Percentiles rank a stretch among this genome's conserved stretches.
Conservation (phyloP, 1,140 invertebrate species). For the Trypoxylus dichotomus region DNA sequence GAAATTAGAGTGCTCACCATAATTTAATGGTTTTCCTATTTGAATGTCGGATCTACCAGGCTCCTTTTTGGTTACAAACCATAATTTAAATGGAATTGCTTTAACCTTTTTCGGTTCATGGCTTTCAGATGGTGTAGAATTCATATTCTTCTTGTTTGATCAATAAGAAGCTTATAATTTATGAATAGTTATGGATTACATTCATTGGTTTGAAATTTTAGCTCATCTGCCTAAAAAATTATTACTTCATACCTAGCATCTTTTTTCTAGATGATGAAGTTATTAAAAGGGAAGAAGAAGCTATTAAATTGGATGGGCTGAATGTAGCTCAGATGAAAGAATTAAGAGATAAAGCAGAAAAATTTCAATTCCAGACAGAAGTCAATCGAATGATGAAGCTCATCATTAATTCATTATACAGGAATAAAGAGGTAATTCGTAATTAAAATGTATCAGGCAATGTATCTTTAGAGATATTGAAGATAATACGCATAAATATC, state of each 20-base stretch:
- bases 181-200: no score
- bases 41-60: slow-evolving; percentile 49
- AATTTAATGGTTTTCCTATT: slow-evolving; percentile 44
- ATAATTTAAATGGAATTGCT: slow-evolving; percentile 51
- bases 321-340: slow-evolving; percentile 94
- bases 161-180: slow-evolving; percentile 41
- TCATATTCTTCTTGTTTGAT: slow-evolving; percentile 45
- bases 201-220: no score
- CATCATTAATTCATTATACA: slow-evolving; percentile 97
- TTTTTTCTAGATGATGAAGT: slow-evolving; percentile 71
- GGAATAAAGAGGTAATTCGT: slow-evolving; percentile 86
- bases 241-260: no score
- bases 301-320: slow-evolving; percentile 94
- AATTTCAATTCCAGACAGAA: slow-evolving; percentile 93
- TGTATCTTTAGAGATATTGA: no score
- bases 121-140: slow-evolving; percentile 37
- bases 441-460: no score
- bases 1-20: slow-evolving; percentile 37
- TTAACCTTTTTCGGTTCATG: slow-evolving; percentile 38
- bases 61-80: slow-evolving; percentile 47
- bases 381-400: slow-evolving; percentile 99
- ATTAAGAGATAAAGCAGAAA: slow-evolving; percentile 87
- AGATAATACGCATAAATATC: no score
- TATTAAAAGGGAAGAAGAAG: slow-evolving; percentile 89
- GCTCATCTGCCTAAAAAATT: no score